Percentiles rank a stretch among this genome's conserved stretches.
These are phyloP conservation scores for Dryoscopus gambensis DNA, from an alignment of 2,113 vertebrate species.

Conservation along the genomic window DNA sequence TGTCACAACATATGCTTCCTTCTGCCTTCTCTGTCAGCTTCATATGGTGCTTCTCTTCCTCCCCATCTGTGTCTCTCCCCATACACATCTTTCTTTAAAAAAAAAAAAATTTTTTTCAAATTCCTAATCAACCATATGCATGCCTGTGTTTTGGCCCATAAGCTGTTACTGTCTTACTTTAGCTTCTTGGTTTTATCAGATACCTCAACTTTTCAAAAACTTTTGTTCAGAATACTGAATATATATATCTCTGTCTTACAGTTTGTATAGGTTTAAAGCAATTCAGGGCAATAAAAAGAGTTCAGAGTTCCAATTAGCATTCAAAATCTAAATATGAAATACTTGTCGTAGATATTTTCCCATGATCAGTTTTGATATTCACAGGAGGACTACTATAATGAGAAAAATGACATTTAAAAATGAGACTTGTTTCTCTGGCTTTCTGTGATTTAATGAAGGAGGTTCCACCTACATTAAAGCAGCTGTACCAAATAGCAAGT, in stretches of 20 bases:
- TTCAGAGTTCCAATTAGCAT: not conserved
- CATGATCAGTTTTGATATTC: not conserved
- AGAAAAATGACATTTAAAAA: constrained; percentile 30
- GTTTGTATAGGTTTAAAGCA: not conserved
- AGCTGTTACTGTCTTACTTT: not conserved
- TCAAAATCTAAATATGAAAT: not conserved
- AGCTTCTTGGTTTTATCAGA: not conserved
- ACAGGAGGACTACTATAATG: not conserved
- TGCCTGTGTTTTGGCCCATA: not conserved
- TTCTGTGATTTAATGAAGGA: not conserved
- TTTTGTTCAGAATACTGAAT: not conserved
- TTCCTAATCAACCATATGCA: not conserved
- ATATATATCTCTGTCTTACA: not conserved
- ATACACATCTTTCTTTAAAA: not conserved
- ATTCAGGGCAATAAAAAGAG: not conserved
- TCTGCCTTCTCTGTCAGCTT: constrained; percentile 51
- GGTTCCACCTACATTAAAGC: constrained; percentile 33
- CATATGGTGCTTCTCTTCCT: constrained; percentile 43
- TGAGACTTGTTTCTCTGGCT: not conserved
- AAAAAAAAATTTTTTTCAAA: not conserved
- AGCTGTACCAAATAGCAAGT: constrained; percentile 32
- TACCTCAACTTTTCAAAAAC: not conserved
- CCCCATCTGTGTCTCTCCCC: constrained; percentile 12
- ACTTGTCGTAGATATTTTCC: not conserved
- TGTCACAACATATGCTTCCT: constrained; percentile 58